phyloP scores from a whole-genome alignment of 2,888 invertebrate genomes.

The Protodeltote pygarga region DNA sequence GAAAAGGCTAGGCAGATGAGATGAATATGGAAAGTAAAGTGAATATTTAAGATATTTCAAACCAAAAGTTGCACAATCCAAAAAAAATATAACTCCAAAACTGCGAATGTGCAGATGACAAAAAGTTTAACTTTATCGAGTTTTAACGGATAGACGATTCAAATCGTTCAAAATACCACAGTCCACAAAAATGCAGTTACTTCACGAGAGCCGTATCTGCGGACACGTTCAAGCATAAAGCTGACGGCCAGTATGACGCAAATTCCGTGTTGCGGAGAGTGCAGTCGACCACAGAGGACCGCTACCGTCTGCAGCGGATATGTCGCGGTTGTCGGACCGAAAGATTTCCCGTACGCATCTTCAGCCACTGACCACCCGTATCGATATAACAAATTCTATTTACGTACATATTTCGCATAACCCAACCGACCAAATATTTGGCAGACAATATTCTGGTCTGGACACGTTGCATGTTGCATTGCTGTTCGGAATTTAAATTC shows the following conservation, averaged over 20 bases:
- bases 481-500: slow-evolving; percentile 26
- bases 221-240: slow-evolving; percentile 38
- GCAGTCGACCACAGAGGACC: slow-evolving; percentile 42
- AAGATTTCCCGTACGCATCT: slow-evolving; percentile 55
- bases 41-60: too few species aligned
- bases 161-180: slow-evolving; percentile 16
- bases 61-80: too few species aligned
- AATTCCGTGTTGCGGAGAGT: slow-evolving; percentile 38
- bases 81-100: too few species aligned
- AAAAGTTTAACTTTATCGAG: too few species aligned
- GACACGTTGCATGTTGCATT: slow-evolving; percentile 32
- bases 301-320: slow-evolving; percentile 49
- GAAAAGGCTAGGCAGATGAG: too few species aligned
- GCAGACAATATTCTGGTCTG: slow-evolving; percentile 48
- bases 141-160: not conserved
- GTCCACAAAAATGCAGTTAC: slow-evolving; percentile 34
- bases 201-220: slow-evolving; percentile 18
- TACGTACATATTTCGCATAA: slow-evolving; percentile 42
- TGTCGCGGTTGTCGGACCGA: slow-evolving; percentile 43
- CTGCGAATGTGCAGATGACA: too few species aligned
- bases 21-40: too few species aligned
- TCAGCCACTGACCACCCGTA: slow-evolving; percentile 41
- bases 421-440: slow-evolving; percentile 47
- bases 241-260: slow-evolving; percentile 40
- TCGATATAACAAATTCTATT: slow-evolving; percentile 51